Conservation (phyloP, 2,113 vertebrate species). For the Probosciger aterrimus region DNA sequence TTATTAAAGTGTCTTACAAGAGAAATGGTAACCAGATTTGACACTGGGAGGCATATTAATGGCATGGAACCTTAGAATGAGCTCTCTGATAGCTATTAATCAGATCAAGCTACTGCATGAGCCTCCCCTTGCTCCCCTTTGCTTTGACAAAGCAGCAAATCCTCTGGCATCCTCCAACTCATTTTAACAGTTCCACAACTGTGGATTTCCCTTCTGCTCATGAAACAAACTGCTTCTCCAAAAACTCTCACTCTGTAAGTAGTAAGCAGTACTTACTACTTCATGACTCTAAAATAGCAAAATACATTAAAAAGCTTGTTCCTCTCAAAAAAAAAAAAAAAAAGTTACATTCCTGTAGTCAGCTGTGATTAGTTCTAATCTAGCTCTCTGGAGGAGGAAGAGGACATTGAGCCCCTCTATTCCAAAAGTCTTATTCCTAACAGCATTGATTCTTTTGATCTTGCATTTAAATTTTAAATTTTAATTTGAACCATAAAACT, state of each 20-base stretch:
- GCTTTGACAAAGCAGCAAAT: constrained; percentile 21
- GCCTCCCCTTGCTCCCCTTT: neutral
- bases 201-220: neutral
- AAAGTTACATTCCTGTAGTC: constrained; percentile 43
- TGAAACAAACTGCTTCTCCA: neutral
- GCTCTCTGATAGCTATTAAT: constrained; percentile 15
- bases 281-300: constrained; percentile 22
- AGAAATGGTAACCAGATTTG: constrained; percentile 39
- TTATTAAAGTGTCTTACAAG: constrained; percentile 49
- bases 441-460: constrained; percentile 76
- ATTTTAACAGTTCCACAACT: neutral
- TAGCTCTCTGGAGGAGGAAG: constrained; percentile 53
- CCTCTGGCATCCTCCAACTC: neutral
- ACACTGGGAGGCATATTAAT: constrained; percentile 42
- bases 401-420: constrained; percentile 62
- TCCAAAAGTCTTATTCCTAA: constrained; percentile 77
- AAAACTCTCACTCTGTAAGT: neutral
- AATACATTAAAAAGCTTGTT: constrained; percentile 62
- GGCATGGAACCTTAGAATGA: constrained; percentile 3
- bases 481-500: constrained; percentile 80
- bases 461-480: constrained; percentile 81
- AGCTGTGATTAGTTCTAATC: constrained; percentile 69
- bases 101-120: neutral
- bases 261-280: constrained; percentile 21
- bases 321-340: constrained; percentile 21